Evolutionary conservation across 2,888 invertebrate species (phyloP).

Genomic region (Scaptomyza parva): DNA sequence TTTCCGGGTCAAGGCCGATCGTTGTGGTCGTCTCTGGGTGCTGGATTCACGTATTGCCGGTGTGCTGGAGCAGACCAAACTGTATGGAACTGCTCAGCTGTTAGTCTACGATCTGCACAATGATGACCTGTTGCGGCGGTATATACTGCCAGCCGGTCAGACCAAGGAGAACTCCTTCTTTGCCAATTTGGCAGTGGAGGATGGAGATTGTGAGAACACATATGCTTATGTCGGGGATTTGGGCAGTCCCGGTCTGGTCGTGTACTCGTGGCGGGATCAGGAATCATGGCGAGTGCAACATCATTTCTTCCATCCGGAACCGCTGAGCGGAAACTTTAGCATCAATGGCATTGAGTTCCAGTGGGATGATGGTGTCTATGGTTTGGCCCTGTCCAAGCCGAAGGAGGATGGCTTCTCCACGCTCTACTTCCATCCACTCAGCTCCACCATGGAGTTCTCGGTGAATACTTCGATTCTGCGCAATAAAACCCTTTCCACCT

Average conservation of each 20-base stretch:
- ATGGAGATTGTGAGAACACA: conserved; percentile 89
- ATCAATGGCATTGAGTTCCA: conserved; percentile 89
- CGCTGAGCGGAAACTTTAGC: conserved; percentile 89
- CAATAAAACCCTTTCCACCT: conserved; percentile 86
- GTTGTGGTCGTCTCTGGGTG: conserved; percentile 92
- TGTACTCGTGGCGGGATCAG: conserved; percentile 90
- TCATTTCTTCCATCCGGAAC: conserved; percentile 89
- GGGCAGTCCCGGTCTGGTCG: conserved; percentile 89
- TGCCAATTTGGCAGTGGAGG: conserved; percentile 92
- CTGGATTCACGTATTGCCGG: conserved; percentile 90
- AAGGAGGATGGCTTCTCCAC: conserved; percentile 89
- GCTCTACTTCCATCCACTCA: conserved; percentile 92
- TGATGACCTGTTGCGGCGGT: conserved; percentile 89
- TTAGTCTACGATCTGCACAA: conserved; percentile 90
- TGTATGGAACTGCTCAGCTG: conserved; percentile 87
- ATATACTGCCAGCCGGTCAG: conserved; percentile 88
- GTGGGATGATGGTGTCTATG: conserved; percentile 92
- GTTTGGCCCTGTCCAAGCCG: conserved; percentile 89
- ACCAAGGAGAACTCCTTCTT: conserved; percentile 89
- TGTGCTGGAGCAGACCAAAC: conserved; percentile 86
- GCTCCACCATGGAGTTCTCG: conserved; percentile 91
- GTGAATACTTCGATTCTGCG: conserved; percentile 89
- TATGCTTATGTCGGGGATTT: conserved; percentile 91
- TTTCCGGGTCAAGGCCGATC: conserved; percentile 90
- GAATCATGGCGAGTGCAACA: conserved; percentile 91